phyloP scores from a whole-genome alignment of 2,888 invertebrate species.

The Tetheella fluctuosa region DNA sequence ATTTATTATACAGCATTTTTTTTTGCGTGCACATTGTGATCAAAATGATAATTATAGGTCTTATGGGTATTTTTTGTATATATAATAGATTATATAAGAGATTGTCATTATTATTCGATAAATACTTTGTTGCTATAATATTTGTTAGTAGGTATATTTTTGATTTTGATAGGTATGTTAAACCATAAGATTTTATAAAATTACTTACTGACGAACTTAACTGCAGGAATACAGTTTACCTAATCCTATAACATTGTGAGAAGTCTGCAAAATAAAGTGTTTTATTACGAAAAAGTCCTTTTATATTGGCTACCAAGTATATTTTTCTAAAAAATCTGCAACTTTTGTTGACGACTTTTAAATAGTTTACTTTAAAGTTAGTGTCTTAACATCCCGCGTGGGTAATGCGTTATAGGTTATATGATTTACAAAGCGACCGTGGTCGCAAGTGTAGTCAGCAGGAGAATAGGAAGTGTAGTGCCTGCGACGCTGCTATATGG shows the following conservation, averaged over 20 bases:
- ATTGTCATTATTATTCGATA: no score
- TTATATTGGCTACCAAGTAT: neutral
- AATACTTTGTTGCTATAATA: no score
- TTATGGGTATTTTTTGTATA: no score
- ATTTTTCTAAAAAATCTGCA: neutral
- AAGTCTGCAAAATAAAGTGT: neutral
- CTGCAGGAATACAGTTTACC: neutral
- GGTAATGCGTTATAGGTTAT: slow-evolving; percentile 12
- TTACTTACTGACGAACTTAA: neutral
- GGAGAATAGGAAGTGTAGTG: slow-evolving; percentile 68
- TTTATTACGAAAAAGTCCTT: neutral
- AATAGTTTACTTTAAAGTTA: slow-evolving; percentile 17
- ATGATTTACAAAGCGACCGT: slow-evolving; percentile 69
- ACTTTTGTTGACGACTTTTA: slow-evolving; percentile 19
- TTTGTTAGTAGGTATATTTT: no score
- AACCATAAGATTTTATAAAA: neutral
- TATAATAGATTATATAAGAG: no score
- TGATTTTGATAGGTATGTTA: neutral
- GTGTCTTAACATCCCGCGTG: slow-evolving; percentile 17
- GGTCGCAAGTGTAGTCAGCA: slow-evolving; percentile 74
- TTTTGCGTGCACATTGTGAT: no score
- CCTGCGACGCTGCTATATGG: slow-evolving; percentile 80
- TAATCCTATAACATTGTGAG: neutral
- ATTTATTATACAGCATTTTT: no score
- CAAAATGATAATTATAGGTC: no score